A percentile compares a stretch with the other conserved stretches of the same genome.
Conservation (phyloP, 2,113 vertebrate species). For the Herpailurus yagouaroundi region DNA sequence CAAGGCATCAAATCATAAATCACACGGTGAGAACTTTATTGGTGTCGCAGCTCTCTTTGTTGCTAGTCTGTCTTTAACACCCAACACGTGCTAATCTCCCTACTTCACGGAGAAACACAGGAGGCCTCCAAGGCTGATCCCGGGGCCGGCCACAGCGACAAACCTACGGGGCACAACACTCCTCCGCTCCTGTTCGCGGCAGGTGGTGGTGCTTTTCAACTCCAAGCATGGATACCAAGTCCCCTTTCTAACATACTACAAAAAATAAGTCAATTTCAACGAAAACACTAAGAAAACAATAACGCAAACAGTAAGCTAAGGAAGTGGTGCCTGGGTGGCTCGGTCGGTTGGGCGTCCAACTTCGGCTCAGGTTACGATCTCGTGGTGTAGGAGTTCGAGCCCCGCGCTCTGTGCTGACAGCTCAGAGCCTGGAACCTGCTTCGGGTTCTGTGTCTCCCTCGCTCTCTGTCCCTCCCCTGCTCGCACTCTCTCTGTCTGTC, state of each 20-base stretch:
- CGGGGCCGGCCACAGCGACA: rapidly evolving
- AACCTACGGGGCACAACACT: rapidly evolving
- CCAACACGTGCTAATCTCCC: not conserved
- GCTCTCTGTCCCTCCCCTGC: no score
- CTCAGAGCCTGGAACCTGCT: no score
- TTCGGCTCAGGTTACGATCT: no score
- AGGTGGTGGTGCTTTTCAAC: not conserved
- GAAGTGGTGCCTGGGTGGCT: no score
- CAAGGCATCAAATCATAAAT: not conserved
- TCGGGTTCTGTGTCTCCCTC: no score
- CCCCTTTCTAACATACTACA: not conserved
- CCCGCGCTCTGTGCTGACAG: no score
- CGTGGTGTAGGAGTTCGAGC: no score
- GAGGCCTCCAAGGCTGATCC: not conserved
- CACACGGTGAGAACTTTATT: not conserved
- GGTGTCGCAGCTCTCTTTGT: not conserved
- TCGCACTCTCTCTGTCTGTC: no score
- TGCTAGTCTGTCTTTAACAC: not conserved
- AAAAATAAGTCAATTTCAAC: not conserved
- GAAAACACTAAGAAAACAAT: not conserved
- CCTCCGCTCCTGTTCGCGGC: rapidly evolving
- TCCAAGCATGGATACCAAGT: not conserved
- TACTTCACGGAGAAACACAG: not conserved
- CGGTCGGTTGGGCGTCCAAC: rapidly evolving
- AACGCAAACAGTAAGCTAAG: not conserved